Percentiles rank a stretch among this genome's conserved stretches.
These are phyloP conservation scores for Anguilla japonica DNA, from an alignment of 2,113 vertebrate genomes.

Conservation along the genomic window DNA sequence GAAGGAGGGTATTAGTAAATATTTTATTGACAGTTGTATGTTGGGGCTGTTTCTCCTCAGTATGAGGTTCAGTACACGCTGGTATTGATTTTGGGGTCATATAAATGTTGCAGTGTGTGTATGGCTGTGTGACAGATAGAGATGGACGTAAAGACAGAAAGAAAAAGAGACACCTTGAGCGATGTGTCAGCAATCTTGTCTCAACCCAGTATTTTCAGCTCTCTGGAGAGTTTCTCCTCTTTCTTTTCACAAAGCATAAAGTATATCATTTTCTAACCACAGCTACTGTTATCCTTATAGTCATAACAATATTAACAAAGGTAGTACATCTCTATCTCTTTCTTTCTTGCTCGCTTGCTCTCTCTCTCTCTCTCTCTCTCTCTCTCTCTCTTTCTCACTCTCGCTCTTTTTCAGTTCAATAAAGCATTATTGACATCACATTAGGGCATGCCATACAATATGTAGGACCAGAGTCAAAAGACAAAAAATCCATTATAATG, in stretches of 20 bases:
- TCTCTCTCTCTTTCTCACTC: neutral
- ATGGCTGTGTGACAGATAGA: neutral
- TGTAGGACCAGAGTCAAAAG: too few relatives aligned
- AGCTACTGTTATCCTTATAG: neutral
- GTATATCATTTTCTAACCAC: too few relatives aligned
- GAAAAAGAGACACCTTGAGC: neutral
- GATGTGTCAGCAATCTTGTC: neutral
- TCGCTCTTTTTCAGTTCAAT: neutral
- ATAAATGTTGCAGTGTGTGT: constrained; percentile 4
- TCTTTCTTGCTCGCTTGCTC: neutral
- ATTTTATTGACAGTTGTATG: neutral
- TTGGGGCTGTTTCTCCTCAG: neutral
- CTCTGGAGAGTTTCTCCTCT: neutral
- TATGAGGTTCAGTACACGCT: neutral
- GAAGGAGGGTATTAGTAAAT: neutral
- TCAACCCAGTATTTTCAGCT: neutral
- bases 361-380: neutral
- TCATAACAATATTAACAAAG: neutral
- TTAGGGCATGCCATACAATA: too few relatives aligned
- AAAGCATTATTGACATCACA: too few relatives aligned
- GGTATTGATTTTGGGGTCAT: neutral
- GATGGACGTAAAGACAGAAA: neutral
- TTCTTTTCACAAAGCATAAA: neutral
- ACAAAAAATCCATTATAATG: too few relatives aligned
- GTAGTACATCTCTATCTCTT: neutral